Evolutionary conservation across 2,113 vertebrate species (phyloP).

Genomic region (Ceuthmochares aereus): DNA sequence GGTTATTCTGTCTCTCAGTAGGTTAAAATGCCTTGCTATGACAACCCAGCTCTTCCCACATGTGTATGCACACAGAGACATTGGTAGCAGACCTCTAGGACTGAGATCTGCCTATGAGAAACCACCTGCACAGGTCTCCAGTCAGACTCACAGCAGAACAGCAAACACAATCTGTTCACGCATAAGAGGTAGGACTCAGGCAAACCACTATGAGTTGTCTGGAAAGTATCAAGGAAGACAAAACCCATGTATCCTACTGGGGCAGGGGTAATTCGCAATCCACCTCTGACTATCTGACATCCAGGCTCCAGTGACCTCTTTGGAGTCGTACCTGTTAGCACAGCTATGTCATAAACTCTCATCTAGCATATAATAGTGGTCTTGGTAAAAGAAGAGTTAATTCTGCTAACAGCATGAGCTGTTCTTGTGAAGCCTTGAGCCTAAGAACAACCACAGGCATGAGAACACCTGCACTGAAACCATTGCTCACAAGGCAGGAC

Average conservation of each 20-base stretch:
- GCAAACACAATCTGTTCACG: background rate
- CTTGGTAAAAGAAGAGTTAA: background rate
- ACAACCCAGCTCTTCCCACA: background rate
- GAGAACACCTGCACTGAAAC: background rate
- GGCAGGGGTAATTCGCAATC: background rate
- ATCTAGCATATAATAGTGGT: background rate
- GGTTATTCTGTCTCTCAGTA: background rate
- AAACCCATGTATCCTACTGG: background rate
- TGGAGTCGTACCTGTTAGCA: background rate
- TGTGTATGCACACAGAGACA: background rate
- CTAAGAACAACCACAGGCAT: rapidly evolving
- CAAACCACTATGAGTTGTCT: background rate
- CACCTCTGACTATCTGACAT: background rate
- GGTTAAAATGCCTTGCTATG: background rate
- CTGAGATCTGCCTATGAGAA: background rate
- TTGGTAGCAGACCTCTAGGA: background rate
- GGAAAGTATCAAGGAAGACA: background rate
- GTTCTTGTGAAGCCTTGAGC: background rate
- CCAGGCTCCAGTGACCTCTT: background rate
- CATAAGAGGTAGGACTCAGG: background rate
- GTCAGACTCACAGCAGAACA: background rate
- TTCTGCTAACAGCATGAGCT: background rate
- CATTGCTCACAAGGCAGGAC: background rate
- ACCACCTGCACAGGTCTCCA: background rate
- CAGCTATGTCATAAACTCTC: background rate